Evolutionary conservation across 2,797 vertebrate species (phyloP).

Genomic region (Triplophysa yarkandensis): DNA sequence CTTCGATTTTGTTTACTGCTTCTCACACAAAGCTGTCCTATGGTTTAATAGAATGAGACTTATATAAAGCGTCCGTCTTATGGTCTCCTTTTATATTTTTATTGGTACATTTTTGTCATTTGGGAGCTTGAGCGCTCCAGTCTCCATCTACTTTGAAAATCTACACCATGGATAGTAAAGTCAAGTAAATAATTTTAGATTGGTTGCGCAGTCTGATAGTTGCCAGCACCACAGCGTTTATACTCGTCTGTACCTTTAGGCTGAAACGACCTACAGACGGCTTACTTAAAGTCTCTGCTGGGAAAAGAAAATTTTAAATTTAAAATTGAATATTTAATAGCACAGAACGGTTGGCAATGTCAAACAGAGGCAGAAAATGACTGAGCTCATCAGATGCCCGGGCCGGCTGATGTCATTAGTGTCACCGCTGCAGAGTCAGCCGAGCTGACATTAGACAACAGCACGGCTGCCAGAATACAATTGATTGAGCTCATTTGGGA

Average conservation of each 20-base stretch:
- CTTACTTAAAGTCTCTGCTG: neutral
- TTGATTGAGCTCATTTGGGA: slow-evolving; percentile 46
- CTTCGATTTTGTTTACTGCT: neutral
- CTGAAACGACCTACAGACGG: neutral
- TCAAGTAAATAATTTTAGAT: too few relatives aligned
- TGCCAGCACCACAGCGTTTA: neutral
- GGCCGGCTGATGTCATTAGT: slow-evolving; percentile 35
- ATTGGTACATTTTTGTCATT: neutral
- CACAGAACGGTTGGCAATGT: neutral
- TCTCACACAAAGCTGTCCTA: neutral
- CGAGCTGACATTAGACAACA: slow-evolving; percentile 37
- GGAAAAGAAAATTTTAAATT: neutral
- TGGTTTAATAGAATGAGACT: neutral
- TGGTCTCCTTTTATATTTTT: neutral
- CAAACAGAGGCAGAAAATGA: neutral
- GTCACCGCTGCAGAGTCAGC: slow-evolving; percentile 35
- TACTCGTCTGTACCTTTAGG: too few relatives aligned
- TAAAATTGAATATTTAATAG: neutral
- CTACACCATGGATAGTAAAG: too few relatives aligned
- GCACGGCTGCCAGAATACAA: slow-evolving; percentile 41
- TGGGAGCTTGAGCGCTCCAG: neutral
- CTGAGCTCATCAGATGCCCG: slow-evolving; percentile 18
- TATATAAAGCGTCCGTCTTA: neutral
- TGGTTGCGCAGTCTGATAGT: too few relatives aligned
- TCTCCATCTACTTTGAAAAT: neutral